Base-by-base conservation (phyloP, 2,113 vertebrate species). In the Falco punctatus region DNA sequence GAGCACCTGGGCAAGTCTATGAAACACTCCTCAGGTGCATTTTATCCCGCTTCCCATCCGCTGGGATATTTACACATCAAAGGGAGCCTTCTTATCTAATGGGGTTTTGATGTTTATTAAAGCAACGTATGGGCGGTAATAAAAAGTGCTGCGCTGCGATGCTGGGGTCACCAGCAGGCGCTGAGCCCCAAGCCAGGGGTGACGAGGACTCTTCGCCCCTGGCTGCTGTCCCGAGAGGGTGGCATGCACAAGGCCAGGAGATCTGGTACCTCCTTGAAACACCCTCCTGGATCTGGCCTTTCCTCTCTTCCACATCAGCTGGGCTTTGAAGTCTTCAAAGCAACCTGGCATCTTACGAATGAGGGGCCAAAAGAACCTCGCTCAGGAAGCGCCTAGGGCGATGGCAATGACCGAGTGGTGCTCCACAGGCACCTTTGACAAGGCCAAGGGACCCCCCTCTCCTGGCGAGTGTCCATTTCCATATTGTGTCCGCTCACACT, bases 1-100 rank as follows among this genome's bases (percentile, higher is more conserved):
- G 54, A 61, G 61, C 78, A 90, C 40, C 85, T 58, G 81, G 49
- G 5, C 58, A 72, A 65, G 70, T 32, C 59, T 49, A 23, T 11
- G 55, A 87, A 96, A 91, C 28, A 3, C 81, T 89, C 54, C 73
- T 83, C 26, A 10, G 46, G 38, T 77, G 75, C 57, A 58, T 67
- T 80, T 89, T 59, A 52, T 75, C 91, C 71, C 42, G 90, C 67
- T 83, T 67, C 26, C 61, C 44, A 33, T 51, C 54, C 14, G 0
- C 52, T 26, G 44, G 64, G 84, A 71, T 57, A 91, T 87, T 91
- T 79, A 44, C 58, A 95, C 65, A 85, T 91, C 81, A 91, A 91
- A 91, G 66, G 19, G 40, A 91, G 23, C 35, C 15, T 52, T 64
- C 30, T 84, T 71, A 48, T 57, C 57, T 33, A 67, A 18, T 2